phyloP scores from a whole-genome alignment of 2,888 invertebrate genomes.

The Rhamphomyia laevipes region DNA sequence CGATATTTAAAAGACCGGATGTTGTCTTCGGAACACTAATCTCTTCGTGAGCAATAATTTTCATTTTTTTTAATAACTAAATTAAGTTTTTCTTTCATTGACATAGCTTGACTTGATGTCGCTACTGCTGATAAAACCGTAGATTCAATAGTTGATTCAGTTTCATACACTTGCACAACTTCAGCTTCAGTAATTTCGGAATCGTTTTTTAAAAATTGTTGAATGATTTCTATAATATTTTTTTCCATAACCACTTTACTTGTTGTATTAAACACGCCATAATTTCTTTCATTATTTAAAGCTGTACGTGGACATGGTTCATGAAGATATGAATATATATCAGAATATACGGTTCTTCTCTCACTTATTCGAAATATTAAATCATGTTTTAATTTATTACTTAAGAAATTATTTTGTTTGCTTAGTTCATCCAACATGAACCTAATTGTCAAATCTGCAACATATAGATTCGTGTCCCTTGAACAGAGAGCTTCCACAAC shows the following conservation, averaged over 20 bases:
- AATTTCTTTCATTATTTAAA: neutral
- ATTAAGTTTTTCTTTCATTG: no score
- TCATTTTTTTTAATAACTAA: no score
- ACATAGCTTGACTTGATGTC: no score
- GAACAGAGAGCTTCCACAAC: neutral
- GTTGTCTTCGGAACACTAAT: no score
- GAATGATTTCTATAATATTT: neutral
- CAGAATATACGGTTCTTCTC: constrained; percentile 2
- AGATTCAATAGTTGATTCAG: no score
- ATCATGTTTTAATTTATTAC: constrained; percentile 1
- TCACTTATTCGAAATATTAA: constrained; percentile 5
- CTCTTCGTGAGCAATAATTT: no score
- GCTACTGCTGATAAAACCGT: no score
- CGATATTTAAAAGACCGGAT: no score
- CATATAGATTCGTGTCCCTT: neutral
- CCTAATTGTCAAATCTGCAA: neutral
- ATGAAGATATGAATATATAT: constrained; percentile 4
- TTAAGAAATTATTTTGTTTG: constrained; percentile 2
- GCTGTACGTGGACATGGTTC: no score
- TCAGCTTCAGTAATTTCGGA: no score
- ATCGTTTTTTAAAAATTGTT: no score
- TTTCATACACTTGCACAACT: no score
- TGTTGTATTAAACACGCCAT: neutral
- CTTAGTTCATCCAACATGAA: constrained; percentile 2
- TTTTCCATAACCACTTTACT: neutral